These are phyloP conservation scores for Acanthis flammea DNA, from an alignment of 2,797 vertebrate genomes.

Conservation along the genomic window DNA sequence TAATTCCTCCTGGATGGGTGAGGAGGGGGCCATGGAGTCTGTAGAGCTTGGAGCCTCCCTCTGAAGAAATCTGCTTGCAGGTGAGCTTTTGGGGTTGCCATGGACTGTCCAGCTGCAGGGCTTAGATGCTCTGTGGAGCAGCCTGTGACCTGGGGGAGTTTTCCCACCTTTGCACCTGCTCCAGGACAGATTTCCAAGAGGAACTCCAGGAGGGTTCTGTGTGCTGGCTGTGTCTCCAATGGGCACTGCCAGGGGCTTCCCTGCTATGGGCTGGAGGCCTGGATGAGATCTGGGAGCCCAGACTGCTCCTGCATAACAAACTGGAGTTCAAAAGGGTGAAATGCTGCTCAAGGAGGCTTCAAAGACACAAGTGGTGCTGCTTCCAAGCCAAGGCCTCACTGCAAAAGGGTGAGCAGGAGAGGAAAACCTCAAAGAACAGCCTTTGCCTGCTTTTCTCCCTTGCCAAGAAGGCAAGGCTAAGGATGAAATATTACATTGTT, in stretches of 20 bases:
- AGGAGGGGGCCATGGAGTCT: neutral
- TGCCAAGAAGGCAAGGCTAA: neutral
- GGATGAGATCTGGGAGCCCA: neutral
- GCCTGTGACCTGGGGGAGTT: neutral
- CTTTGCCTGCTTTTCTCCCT: neutral
- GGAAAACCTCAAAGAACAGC: neutral
- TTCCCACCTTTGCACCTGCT: neutral
- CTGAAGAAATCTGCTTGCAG: accelerated
- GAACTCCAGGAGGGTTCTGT: neutral
- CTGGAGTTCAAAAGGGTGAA: neutral
- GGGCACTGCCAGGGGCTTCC: neutral
- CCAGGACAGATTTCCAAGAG: neutral
- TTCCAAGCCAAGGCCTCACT: neutral
- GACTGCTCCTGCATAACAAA: neutral
- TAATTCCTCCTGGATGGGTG: neutral
- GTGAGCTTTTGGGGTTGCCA: neutral
- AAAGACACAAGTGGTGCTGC: neutral
- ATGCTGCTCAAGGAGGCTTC: neutral
- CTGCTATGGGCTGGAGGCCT: neutral
- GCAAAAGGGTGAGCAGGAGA: neutral
- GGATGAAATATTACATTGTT: neutral
- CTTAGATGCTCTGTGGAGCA: neutral
- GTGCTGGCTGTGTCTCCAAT: neutral
- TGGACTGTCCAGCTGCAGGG: neutral
- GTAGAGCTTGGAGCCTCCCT: neutral